phyloP scores from a whole-genome alignment of 2,888 invertebrate species.

The Eristalinus sepulchralis region DNA sequence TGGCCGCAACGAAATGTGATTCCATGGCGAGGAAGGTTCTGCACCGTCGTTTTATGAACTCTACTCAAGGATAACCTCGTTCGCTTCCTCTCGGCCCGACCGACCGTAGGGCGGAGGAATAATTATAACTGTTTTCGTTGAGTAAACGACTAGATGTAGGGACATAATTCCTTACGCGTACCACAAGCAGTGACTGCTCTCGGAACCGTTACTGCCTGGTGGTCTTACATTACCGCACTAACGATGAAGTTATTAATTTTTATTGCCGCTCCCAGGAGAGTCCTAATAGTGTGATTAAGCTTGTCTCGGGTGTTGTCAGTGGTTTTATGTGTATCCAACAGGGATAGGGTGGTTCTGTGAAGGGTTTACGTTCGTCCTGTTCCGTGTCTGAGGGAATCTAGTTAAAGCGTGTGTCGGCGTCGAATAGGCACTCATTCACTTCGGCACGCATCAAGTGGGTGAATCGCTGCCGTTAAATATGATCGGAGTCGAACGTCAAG shows the following conservation, averaged over 20 bases:
- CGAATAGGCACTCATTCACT: not conserved
- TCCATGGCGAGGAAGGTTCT: not conserved
- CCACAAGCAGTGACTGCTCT: not conserved
- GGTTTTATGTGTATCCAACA: conserved; percentile 24
- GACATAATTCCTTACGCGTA: not conserved
- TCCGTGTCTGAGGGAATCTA: not conserved
- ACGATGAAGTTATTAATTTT: conserved; percentile 68
- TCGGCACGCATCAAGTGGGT: not conserved
- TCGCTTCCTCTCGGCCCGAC: not conserved
- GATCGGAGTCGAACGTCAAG: not conserved
- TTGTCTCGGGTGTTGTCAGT: conserved; percentile 32
- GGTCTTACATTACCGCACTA: conserved; percentile 47
- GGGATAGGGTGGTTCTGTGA: not conserved
- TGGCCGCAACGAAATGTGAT: conserved; percentile 20
- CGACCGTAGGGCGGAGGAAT: not conserved
- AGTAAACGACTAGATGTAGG: conserved; percentile 15
- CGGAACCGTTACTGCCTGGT: conserved; percentile 7
- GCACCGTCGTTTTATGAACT: conserved; percentile 7
- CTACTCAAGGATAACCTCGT: conserved; percentile 24
- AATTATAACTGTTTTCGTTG: conserved; percentile 25
- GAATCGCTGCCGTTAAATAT: not conserved
- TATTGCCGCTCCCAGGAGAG: conserved; percentile 46
- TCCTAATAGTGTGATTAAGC: conserved; percentile 55
- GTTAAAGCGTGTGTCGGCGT: not conserved
- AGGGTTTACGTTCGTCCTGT: not conserved